Evolutionary conservation across 1,140 invertebrate genomes (phyloP), one percentile per base, ranked within the genome.

Genomic region (Thrips palmi): DNA sequence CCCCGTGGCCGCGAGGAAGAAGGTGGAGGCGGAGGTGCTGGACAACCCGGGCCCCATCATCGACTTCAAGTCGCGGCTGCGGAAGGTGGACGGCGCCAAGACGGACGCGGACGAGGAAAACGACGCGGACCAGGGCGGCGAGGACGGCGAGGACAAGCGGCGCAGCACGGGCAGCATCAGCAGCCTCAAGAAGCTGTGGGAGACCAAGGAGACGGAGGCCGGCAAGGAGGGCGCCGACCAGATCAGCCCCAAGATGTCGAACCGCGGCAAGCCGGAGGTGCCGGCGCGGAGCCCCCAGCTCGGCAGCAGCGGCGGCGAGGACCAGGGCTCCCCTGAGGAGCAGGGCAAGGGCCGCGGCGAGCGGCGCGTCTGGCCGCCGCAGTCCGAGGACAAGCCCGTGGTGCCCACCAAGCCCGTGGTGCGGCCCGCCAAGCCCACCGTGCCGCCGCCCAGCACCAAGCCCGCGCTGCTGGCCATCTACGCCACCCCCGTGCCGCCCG

Each of bases 171-270:
- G 86, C 34, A 88, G 84, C 58, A 91, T 93, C 51, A 87, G 75
- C 54, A 91, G 80, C 53, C 63, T 92, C 44, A 91, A 89, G 52
- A 87, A 86, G 57, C 58, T 92, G 18, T 92, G 87, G 87, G 87
- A 88, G 59, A 72, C 74, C 27, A 77, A 70, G 51, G 72, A 75
- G 35, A n/a, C n/a, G n/a, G n/a, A n/a, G n/a, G n/a, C n/a, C n/a
- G 54, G 59, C 40, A 54, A 56, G 48, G 59, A 64, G 33, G 50
- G 44, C 5, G 20, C 45, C 6, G 42, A 45, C 11, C 67, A 74
- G 23, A 52, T 69, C 2, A 76, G 73, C 53, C 76, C 75, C 0
- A n/a, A n/a, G n/a, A n/a, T n/a, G n/a, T n/a, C n/a, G n/a, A 74
- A 74, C 47, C 50, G 73, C 17, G 31, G 58, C n/a, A 57, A 57